Base-by-base conservation (phyloP, 2,113 vertebrate species). In the Paedocypris sp. region DNA sequence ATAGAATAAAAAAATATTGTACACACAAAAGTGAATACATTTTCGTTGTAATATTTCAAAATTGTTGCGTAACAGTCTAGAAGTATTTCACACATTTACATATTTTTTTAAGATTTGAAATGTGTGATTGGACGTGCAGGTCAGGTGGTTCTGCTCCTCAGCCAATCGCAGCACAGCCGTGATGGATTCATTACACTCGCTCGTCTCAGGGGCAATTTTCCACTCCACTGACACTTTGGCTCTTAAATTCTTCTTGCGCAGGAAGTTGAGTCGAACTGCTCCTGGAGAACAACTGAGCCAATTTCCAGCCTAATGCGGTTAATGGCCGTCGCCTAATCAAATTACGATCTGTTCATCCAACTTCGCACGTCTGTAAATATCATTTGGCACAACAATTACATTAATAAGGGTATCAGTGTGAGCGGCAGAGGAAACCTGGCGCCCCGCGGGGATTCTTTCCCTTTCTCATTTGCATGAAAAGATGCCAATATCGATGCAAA, bases 271-370 rank as follows among this genome's bases (percentile, higher is more conserved):
- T 20, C 22, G 26, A 39, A 25, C 36, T 28, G 49, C 28, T 31
- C 16, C 59, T 7, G 9, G 25, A 42, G 15, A 23, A 38, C 28
- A 43, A 23, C 32, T 4, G 26, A 58, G 31, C 22, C 32, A 18
- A 65, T 33, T 46, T 51, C 47, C 16, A 13, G 22, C 47, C 42
- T 52, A 35, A 28, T 25, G 11, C 50, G 48, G 47, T 18, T 46
- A 66, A 73, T 63, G 18, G 45, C 38, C 62, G 57, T 53, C 25
- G 25, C 33, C 52, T 66, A 70, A 75, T 58, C 43, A 15, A 42
- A 63, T 66, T 45, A 61, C 50, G 60, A 50, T 68, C 48, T 49
- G 43, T 15, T 50, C 48, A 32, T 56, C 43, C 32, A 35, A 59
- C 10, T 45, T 19, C 28, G 9, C 25, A 62, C 41, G 51, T 60